Percentiles rank a stretch among this genome's conserved stretches.
Conservation (phyloP, 2,797 vertebrate genomes). For the Sebastes minor region DNA sequence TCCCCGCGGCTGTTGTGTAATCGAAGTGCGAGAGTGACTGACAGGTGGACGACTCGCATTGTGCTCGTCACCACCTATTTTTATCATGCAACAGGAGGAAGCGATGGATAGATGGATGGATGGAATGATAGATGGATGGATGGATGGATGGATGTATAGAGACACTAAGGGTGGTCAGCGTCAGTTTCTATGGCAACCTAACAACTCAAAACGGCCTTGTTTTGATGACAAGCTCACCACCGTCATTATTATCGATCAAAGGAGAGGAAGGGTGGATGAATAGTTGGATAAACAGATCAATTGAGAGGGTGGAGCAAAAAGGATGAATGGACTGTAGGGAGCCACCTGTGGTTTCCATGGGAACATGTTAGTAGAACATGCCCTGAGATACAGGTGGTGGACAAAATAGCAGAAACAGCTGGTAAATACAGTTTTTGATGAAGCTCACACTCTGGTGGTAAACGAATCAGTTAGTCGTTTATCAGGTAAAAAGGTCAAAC, state of each 20-base stretch:
- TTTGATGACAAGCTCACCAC: constrained; percentile 1
- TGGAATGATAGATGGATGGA: neutral
- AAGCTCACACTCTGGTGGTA: neutral
- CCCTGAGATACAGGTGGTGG: constrained; percentile 1
- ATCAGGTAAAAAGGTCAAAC: neutral
- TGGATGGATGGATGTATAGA: neutral
- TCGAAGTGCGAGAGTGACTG: constrained; percentile 27
- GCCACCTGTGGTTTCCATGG: constrained; percentile 42
- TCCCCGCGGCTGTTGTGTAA: constrained; percentile 34
- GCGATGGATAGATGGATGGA: neutral
- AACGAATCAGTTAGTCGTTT: neutral
- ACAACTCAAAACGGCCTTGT: constrained; percentile 5
- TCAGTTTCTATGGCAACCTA: constrained; percentile 52
- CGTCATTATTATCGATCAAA: constrained; percentile 20
- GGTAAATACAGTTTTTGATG: neutral
- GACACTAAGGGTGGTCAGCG: neutral
- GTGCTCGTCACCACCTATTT: constrained; percentile 11
- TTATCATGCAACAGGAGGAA: neutral
- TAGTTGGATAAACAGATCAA: constrained; percentile 20
- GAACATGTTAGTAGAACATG: constrained; percentile 18
- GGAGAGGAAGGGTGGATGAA: constrained; percentile 4
- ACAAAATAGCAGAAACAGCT: neutral
- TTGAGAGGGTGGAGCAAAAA: constrained; percentile 21
- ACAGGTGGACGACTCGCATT: constrained; percentile 22
- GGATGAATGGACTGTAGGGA: constrained; percentile 11